Percentiles rank a stretch among this genome's conserved stretches.
phyloP scores from a whole-genome alignment of 2,797 vertebrate species.

The Carcharodon carcharias region DNA sequence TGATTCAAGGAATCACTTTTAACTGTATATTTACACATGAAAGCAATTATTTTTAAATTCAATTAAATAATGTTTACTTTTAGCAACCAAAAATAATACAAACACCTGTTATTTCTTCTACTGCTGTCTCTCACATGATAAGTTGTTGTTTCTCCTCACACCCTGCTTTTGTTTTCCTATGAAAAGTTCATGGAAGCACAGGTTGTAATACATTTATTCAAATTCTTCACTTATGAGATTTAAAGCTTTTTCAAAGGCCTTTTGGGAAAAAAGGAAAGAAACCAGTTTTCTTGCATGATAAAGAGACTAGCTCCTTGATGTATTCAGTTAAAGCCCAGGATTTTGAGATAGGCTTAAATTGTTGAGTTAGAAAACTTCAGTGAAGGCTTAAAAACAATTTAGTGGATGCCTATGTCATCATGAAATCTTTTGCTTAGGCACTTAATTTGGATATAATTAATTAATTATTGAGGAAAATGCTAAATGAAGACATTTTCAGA shows the following conservation, averaged over 20 bases:
- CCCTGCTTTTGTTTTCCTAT: not conserved
- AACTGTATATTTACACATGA: not conserved
- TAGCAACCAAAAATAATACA: not conserved
- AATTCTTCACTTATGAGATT: not conserved
- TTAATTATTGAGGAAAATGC: not conserved
- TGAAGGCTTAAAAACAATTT: not conserved
- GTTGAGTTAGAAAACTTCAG: not conserved
- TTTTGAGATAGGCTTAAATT: not conserved
- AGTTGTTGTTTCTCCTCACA: not conserved
- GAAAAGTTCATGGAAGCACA: not conserved
- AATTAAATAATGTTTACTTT: not conserved
- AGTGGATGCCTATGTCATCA: not conserved
- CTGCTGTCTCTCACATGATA: not conserved
- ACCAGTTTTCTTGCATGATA: not conserved
- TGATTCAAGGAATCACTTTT: not conserved
- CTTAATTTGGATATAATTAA: not conserved
- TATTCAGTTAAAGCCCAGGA: not conserved
- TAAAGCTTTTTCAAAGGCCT: not conserved
- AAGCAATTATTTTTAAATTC: not conserved
- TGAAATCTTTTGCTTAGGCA: not conserved
- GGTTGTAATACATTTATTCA: not conserved
- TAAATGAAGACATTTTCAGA: not conserved
- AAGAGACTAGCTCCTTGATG: not conserved
- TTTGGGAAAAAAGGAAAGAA: not conserved
- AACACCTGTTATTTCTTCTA: not conserved